A percentile compares a stretch with the other conserved stretches of the same genome.
These are phyloP conservation scores for Prenolepis imparis DNA, from an alignment of 2,888 invertebrate genomes.

Conservation along the genomic window DNA sequence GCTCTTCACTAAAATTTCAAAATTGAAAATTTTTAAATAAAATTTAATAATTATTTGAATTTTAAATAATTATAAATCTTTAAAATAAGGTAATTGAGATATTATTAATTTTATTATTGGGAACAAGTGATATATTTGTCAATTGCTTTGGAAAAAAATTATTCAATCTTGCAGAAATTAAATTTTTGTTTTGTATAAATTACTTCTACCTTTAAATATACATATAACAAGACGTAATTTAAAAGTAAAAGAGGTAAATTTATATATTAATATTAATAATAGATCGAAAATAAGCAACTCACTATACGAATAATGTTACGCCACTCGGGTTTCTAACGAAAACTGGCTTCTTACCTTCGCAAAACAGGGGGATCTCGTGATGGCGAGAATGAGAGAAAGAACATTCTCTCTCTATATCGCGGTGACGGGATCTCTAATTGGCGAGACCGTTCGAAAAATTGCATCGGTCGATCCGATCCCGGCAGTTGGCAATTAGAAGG, in stretches of 20 bases:
- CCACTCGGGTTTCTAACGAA: neutral
- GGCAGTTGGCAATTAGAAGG: conserved; percentile 79
- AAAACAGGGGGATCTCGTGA: neutral
- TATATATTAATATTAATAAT: neutral
- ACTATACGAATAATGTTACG: neutral
- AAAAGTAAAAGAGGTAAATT: neutral
- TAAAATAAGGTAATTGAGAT: neutral
- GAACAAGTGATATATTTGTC: neutral
- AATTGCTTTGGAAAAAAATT: neutral
- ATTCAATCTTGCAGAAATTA: neutral
- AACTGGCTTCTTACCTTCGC: neutral
- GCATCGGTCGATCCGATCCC: conserved; percentile 56
- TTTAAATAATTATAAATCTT: too few relatives aligned
- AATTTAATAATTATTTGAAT: neutral
- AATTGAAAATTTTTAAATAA: neutral
- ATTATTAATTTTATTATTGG: neutral
- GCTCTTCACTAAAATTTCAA: neutral
- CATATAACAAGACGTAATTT: neutral
- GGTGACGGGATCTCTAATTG: conserved; percentile 71
- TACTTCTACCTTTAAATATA: neutral
- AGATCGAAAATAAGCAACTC: neutral
- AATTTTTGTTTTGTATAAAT: neutral
- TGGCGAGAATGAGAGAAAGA: neutral
- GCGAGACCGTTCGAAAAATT: conserved; percentile 65
- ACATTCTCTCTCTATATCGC: conserved; percentile 44